phyloP scores from a whole-genome alignment of 2,888 invertebrate genomes.

The Urechis unicinctus region DNA sequence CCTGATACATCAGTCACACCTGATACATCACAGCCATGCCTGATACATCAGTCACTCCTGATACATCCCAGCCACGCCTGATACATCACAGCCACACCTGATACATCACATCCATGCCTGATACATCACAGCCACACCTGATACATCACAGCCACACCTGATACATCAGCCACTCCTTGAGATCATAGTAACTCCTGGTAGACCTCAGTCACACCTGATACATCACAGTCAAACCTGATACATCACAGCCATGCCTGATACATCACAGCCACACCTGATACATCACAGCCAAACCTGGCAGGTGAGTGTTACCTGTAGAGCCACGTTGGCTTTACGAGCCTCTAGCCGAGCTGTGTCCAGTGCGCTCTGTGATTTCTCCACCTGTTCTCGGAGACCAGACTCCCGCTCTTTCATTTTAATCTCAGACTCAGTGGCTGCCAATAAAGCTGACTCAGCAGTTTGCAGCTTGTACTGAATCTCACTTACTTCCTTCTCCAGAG shows the following conservation, averaged over 20 bases:
- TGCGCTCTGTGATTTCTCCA: background rate
- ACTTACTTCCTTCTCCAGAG: slow-evolving; percentile 11
- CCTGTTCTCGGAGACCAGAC: background rate
- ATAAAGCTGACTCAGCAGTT: background rate
- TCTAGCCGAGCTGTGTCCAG: background rate
- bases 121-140: background rate
- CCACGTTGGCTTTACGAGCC: background rate
- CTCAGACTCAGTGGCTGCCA: slow-evolving; percentile 1
- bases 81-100: background rate
- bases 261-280: too few species aligned
- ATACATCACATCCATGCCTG: background rate
- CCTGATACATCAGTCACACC: too few species aligned
- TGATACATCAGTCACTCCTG: too few species aligned
- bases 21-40: too few species aligned
- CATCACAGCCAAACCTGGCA: too few species aligned
- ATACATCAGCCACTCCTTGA: too few species aligned
- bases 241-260: too few species aligned
- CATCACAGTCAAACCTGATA: too few species aligned
- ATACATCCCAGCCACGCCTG: too few species aligned
- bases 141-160: background rate
- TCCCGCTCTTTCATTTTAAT: slow-evolving; percentile 7
- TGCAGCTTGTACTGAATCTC: slow-evolving; percentile 9
- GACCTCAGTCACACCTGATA: too few species aligned
- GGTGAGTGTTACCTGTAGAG: too few species aligned
- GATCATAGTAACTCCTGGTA: too few species aligned